Percentiles rank a stretch among this genome's conserved stretches.
Evolutionary conservation across 2,888 invertebrate genomes (phyloP).

Genomic region (Drosophila colorata): DNA sequence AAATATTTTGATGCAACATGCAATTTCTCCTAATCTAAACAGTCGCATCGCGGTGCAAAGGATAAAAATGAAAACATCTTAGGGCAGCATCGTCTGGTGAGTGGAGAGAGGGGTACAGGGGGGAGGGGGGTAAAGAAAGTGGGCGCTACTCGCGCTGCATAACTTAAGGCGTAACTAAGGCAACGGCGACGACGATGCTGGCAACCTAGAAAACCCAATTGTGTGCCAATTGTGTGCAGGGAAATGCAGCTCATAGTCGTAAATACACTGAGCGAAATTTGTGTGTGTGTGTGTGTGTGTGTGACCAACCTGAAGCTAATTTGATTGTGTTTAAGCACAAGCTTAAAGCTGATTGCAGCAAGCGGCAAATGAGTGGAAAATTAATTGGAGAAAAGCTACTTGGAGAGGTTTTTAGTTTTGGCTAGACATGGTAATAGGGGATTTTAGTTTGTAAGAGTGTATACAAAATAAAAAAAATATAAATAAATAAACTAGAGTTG

Average conservation of each 20-base stretch:
- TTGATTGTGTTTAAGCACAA: slow-evolving; percentile 1
- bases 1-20: slow-evolving; percentile 80
- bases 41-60: slow-evolving; percentile 58
- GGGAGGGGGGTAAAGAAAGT: slow-evolving; percentile 11
- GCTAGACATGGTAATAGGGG: neutral
- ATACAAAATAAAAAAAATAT: neutral
- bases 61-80: slow-evolving; percentile 68
- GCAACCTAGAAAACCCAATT: slow-evolving; percentile 66
- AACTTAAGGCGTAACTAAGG: slow-evolving; percentile 70
- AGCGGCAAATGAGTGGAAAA: neutral
- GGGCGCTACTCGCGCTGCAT: slow-evolving; percentile 63
- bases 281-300: too few species aligned
- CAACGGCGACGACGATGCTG: slow-evolving; percentile 44
- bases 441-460: neutral
- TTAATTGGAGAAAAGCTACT: neutral
- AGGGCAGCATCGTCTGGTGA: slow-evolving; percentile 7
- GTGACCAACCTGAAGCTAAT: slow-evolving; percentile 6
- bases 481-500: too few species aligned
- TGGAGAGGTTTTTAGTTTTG: neutral
- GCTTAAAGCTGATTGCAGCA: slow-evolving; percentile 16
- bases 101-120: neutral
- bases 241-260: slow-evolving; percentile 26
- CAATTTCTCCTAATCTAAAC: slow-evolving; percentile 79
- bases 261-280: slow-evolving; percentile 50
- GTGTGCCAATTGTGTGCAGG: slow-evolving; percentile 65